Evolutionary conservation across 2,797 vertebrate genomes (phyloP), one percentile per base, ranked within the genome.

Genomic region (Mastacembelus armatus): DNA sequence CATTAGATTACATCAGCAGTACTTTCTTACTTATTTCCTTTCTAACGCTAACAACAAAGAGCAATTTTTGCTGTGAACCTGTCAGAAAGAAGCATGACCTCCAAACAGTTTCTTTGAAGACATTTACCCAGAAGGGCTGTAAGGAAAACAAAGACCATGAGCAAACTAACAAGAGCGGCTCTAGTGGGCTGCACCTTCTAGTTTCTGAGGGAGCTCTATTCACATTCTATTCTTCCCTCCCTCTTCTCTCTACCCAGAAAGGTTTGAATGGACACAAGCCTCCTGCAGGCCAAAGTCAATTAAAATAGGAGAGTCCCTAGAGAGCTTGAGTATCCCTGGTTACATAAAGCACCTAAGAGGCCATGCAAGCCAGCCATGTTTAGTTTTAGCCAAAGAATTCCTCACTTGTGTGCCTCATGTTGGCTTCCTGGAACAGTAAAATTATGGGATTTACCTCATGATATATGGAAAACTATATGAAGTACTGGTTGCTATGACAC

Each of bases 271-370:
- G 84, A 84, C 84, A 78, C 83, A 79, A 83, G 85, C 72, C 86
- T 89, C 87, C 88, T 84, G 85, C 88, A 85, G 90, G 88, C 87
- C 78, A 90, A 89, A 90, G 89, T 92, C 90, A 90, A 91, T 91
- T 92, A 89, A 87, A 89, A 85, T 77, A 83, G 81, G 81, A 89
- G 84, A 77, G 78, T 78, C 81, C 66, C 63, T 69, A 22, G 67
- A 85, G 84, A 87, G 76, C 59, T 50, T 43, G 33, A 24, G 79
- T 83, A 77, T 85, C 88, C 89, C 88, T 80, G 84, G 88, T 86
- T 81, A 91, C 88, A 66, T 43, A 79, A 77, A 78, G 74, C 79
- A 80, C 82, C 75, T 64, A 77, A 79, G 82, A 84, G 63, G 74
- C 80, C 70, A 71, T 45, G 71, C 76, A 82, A 84, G 88, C 74